Conservation (phyloP, 2,113 vertebrate species). For the Hemicordylus capensis region DNA sequence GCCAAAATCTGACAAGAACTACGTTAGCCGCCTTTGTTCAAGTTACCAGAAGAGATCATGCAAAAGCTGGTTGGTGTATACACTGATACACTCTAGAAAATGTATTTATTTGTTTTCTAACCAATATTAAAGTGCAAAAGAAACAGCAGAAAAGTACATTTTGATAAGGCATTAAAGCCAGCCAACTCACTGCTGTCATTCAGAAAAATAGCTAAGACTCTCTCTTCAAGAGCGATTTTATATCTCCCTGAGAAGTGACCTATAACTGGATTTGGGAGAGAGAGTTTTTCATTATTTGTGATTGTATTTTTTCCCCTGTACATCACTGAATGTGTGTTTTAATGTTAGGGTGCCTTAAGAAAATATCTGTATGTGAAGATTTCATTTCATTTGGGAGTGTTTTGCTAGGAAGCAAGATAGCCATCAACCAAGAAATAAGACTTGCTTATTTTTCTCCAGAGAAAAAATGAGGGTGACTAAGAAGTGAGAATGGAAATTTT, state of each 20-base stretch:
- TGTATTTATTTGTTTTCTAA: too few relatives aligned
- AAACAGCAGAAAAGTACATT: background rate
- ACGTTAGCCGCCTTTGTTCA: background rate
- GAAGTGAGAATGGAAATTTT: too few relatives aligned
- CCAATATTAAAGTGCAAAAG: background rate
- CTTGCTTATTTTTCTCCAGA: background rate
- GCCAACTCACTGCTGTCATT: background rate
- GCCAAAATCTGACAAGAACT: background rate
- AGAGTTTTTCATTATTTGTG: background rate
- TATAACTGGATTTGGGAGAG: background rate
- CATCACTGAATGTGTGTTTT: background rate
- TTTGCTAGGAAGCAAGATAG: background rate
- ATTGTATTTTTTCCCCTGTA: background rate
- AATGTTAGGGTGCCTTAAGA: background rate
- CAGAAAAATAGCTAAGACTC: background rate
- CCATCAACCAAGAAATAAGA: background rate
- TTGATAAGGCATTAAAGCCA: background rate
- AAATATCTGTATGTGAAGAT: too few relatives aligned
- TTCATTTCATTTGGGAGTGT: background rate
- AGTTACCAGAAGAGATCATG: background rate
- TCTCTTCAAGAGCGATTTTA: background rate
- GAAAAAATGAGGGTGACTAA: background rate
- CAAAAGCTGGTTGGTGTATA: background rate
- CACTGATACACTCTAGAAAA: too few relatives aligned
- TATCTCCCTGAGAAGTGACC: background rate